Evolutionary conservation across 2,797 vertebrate species (phyloP).

Genomic region (Smutsia temminckii): DNA sequence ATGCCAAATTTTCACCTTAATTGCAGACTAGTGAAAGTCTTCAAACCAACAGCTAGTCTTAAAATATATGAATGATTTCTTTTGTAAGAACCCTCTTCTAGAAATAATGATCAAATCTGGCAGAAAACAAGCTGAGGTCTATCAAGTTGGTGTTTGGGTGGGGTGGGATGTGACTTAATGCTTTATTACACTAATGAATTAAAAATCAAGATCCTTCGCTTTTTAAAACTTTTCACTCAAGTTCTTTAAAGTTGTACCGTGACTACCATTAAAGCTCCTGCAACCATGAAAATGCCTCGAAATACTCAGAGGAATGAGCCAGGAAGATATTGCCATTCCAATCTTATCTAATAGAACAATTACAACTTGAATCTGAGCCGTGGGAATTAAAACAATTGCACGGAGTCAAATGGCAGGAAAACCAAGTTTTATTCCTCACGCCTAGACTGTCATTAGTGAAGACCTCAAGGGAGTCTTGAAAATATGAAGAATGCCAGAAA

Average conservation of each 20-base stretch:
- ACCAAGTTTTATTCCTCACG: neutral
- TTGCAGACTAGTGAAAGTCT: slow-evolving; percentile 20
- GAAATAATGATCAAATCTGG: slow-evolving; percentile 13
- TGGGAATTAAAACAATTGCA: neutral
- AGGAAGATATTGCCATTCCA: neutral
- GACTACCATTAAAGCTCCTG: neutral
- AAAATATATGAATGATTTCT: slow-evolving; percentile 13
- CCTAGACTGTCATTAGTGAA: neutral
- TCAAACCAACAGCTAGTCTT: slow-evolving; percentile 12
- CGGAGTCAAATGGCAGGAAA: neutral
- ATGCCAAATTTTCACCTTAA: neutral
- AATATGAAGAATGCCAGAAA: neutral
- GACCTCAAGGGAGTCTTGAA: neutral
- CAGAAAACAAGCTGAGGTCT: slow-evolving; percentile 16
- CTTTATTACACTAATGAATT: neutral
- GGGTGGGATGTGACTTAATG: neutral
- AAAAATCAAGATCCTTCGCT: neutral
- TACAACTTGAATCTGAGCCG: neutral
- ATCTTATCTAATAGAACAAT: neutral
- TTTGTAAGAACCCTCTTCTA: neutral
- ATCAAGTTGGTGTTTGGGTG: neutral
- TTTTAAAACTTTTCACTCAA: neutral
- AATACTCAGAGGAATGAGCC: neutral
- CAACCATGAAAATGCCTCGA: neutral
- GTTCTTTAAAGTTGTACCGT: neutral